Evolutionary conservation across 2,888 invertebrate genomes (phyloP).

Genomic region (Spicauda simplicius): DNA sequence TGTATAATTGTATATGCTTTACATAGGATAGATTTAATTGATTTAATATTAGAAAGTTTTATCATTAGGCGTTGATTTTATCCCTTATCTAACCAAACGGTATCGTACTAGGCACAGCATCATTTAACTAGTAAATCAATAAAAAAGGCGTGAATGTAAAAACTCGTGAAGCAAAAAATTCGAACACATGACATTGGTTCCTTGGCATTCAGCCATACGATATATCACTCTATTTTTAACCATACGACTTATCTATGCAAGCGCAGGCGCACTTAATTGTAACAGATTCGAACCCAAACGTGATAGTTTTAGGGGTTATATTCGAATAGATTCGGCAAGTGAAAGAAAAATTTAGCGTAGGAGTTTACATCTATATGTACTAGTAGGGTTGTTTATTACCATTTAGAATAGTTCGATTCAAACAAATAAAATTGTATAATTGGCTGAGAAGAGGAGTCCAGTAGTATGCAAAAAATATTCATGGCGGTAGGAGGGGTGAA

Average conservation of each 20-base stretch:
- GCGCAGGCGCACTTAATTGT: constrained; percentile 11
- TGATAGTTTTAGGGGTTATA: neutral
- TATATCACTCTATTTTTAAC: constrained; percentile 53
- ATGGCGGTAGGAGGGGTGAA: too few relatives aligned
- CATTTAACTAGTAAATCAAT: too few relatives aligned
- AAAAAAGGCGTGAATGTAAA: too few relatives aligned
- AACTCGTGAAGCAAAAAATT: neutral
- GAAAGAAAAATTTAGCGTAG: constrained; percentile 3
- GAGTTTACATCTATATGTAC: neutral
- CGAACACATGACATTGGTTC: constrained; percentile 48
- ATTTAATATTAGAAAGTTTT: too few relatives aligned
- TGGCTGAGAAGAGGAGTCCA: too few relatives aligned
- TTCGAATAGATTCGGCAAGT: neutral
- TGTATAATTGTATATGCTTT: too few relatives aligned
- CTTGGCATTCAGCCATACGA: constrained; percentile 57
- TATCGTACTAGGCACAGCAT: too few relatives aligned
- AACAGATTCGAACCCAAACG: constrained; percentile 1
- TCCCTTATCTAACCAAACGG: too few relatives aligned
- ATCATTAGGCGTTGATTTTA: too few relatives aligned
- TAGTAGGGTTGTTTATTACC: neutral
- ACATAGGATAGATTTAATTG: too few relatives aligned
- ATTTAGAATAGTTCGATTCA: neutral
- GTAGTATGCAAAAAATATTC: too few relatives aligned
- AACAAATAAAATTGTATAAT: neutral
- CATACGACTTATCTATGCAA: constrained; percentile 37